phyloP scores from a whole-genome alignment of 1,140 invertebrate species.

The Diorhabda carinulata region DNA sequence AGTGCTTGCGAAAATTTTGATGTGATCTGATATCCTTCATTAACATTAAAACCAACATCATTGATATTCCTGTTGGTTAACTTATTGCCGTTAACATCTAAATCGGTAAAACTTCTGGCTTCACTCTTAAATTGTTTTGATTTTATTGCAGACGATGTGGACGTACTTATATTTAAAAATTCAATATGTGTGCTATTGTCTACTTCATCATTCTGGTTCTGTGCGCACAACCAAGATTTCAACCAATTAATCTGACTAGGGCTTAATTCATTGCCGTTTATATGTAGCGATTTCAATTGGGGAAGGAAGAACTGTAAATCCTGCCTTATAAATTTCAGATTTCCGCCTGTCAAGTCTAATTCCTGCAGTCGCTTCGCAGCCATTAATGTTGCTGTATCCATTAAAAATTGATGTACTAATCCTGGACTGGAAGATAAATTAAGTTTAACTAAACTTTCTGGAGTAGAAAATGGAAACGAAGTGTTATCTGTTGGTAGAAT shows the following conservation, averaged over 20 bases:
- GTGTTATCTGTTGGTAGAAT: slow-evolving; percentile 57
- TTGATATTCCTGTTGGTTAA: not conserved
- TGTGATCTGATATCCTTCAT: too few species aligned
- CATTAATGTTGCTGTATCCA: slow-evolving; percentile 65
- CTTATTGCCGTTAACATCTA: not conserved
- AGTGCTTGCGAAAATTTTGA: too few species aligned
- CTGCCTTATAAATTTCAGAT: slow-evolving; percentile 60
- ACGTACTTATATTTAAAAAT: not conserved
- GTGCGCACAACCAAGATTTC: slow-evolving; percentile 60
- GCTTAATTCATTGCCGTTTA: slow-evolving; percentile 62
- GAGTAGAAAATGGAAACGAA: slow-evolving; percentile 65
- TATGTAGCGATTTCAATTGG: slow-evolving; percentile 57
- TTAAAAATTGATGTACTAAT: slow-evolving; percentile 63
- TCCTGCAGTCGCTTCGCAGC: slow-evolving; percentile 64
- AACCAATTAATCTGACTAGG: slow-evolving; percentile 63
- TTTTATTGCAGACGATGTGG: not conserved
- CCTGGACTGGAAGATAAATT: slow-evolving; percentile 71
- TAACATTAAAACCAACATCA: not conserved
- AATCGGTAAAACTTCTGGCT: too few species aligned
- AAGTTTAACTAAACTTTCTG: slow-evolving; percentile 65
- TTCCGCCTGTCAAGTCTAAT: slow-evolving; percentile 64
- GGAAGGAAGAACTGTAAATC: slow-evolving; percentile 68
- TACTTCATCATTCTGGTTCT: slow-evolving; percentile 47
- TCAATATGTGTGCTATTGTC: not conserved
- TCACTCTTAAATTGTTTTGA: not conserved